phyloP scores from a whole-genome alignment of 2,888 invertebrate genomes.

The Mellilla xanthometata region DNA sequence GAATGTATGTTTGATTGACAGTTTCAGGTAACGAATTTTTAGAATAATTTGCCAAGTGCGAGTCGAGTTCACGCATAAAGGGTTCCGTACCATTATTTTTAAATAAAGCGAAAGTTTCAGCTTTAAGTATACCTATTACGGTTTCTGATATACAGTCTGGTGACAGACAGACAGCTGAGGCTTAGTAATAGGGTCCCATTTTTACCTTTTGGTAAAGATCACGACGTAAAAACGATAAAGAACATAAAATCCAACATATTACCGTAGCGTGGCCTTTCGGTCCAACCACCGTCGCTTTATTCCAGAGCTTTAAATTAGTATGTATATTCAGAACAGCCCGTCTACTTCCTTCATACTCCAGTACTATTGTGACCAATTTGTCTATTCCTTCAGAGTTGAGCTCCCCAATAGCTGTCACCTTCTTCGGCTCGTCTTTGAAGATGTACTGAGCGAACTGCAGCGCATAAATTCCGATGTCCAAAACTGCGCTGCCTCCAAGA shows the following conservation, averaged over 20 bases:
- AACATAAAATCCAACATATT: constrained; percentile 2
- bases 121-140: too few species aligned
- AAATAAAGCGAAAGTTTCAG: too few species aligned
- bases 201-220: too few species aligned
- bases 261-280: constrained; percentile 85
- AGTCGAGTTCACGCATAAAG: too few species aligned
- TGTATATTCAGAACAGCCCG: constrained; percentile 84
- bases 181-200: too few species aligned
- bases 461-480: constrained; percentile 90
- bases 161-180: too few species aligned
- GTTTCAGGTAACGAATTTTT: too few species aligned
- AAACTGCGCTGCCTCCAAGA: constrained; percentile 89
- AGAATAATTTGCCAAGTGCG: too few species aligned
- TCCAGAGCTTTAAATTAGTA: constrained; percentile 72
- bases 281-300: constrained; percentile 85
- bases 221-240: too few species aligned
- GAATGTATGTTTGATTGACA: too few species aligned
- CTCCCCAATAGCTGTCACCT: constrained; percentile 86
- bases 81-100: too few species aligned
- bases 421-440: constrained; percentile 86
- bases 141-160: too few species aligned
- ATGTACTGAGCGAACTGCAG: constrained; percentile 88
- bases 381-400: constrained; percentile 89
- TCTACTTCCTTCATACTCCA: constrained; percentile 84
- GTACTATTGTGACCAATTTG: constrained; percentile 80